Base-by-base conservation (phyloP, 2,888 invertebrate genomes). In the Neoascia interrupta region DNA sequence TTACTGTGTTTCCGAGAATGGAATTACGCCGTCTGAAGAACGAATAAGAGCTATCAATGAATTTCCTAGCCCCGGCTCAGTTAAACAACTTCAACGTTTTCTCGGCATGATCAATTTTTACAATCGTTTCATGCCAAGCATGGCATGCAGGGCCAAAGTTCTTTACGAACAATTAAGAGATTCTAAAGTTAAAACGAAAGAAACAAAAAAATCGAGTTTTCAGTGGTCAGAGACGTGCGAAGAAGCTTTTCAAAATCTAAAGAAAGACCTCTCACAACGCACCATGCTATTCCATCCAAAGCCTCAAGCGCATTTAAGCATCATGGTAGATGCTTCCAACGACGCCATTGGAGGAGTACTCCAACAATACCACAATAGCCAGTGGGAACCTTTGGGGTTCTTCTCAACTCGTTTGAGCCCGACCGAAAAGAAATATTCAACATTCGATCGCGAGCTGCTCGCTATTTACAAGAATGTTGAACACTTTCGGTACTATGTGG, bases 321-420 rank as follows among this genome's bases (percentile, higher is more conserved):
- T 49, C 10, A 39, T 19, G 18, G 47, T 49, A 11, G 47, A 61
- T 13, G 61, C 49, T 0, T 61, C 49, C 18, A 28, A 39, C 28
- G 61, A 49, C n/a, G 61, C 61, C 1, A 60, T 60, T 6, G 60
- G 60, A 47, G 60, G 61, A 28, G 43, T 64, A 1, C 53, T 53
- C 11, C 53, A 61, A 8, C 61, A 15, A 6, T 15, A 36, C 6
- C 15, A 36, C 2, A 15, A 36, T 45, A n/a, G n/a, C n/a, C n/a
- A n/a, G n/a, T n/a, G n/a, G n/a, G n/a, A n/a, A n/a, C n/a, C n/a
- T n/a, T n/a, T n/a, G n/a, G n/a, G n/a, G n/a, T n/a, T n/a, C n/a
- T n/a, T n/a, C n/a, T n/a, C n/a, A n/a, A n/a, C n/a, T n/a, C n/a
- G n/a, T n/a, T n/a, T n/a, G n/a, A n/a, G n/a, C n/a, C n/a, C n/a